Evolutionary conservation across 37 sponge, comb jelly and placozoan genomes (phyloP), one percentile per base, ranked within the genome.

Genomic region (Spongilla lacustris): DNA sequence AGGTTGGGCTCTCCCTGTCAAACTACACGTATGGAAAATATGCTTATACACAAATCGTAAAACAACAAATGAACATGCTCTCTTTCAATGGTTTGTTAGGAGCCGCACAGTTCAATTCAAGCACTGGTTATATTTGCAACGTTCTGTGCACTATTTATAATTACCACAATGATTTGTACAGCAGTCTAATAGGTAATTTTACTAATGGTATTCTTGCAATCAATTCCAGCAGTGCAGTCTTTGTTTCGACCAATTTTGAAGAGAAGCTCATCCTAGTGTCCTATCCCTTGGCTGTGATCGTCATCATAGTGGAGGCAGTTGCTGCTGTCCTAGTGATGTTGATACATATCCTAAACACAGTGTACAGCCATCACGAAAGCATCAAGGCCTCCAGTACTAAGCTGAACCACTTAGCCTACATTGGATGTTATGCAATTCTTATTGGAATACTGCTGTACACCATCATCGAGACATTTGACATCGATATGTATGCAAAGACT

Each of bases 301-400:
- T 74, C n/a, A 17, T 80, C 1, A 0, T 73, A 31, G 8, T 38
- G 73, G 49, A 22, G 14, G 22, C 25, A 25, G 31, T 34, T 31
- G 50, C 25, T 30, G 36, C 71, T 36, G 0, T 70, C 0, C 26
- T 82, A n/a, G 17, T 36, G 21, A n/a, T 36, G 0, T 22, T 28
- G 22, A 10, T 73, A 0, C 77, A 85, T 73, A 69, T 36, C 23
- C 71, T 85, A 1, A 76, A 58, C 14, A 69, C 68, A 30, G 50
- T 38, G 31, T 85, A 71, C 32, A 69, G 79, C 3, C 50, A 78
- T 1, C 36, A 30, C 26, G 46, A 29, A 38, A 50, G 66, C 2
- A 73, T 85, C 26, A 85, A 85, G 49, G 86, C 86, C 22, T 68
- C 86, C 10, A 85, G 86, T 48, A 21, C 66, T 23, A 70, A 38